These are phyloP conservation scores for Keiferia lycopersicella DNA, from an alignment of 2,888 invertebrate species.

Conservation along the genomic window DNA sequence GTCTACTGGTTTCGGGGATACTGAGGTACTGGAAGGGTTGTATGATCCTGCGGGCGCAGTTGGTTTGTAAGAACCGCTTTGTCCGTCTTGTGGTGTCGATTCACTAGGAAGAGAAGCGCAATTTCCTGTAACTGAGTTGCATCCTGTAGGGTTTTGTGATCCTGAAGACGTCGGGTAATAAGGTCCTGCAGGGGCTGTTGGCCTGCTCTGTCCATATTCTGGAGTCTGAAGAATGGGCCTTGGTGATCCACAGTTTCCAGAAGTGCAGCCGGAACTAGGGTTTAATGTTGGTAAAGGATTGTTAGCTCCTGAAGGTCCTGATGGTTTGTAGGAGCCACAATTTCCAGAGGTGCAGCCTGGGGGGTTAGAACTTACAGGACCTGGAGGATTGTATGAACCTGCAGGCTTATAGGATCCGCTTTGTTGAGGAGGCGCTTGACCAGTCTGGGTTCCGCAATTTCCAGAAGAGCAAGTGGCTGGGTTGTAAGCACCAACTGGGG, in stretches of 20 bases:
- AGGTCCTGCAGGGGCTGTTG: not conserved
- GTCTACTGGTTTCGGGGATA: not conserved
- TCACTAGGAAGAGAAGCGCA: slow-evolving; percentile 33
- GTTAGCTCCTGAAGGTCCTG: not conserved
- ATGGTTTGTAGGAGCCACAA: slow-evolving; percentile 26
- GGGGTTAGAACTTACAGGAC: not conserved
- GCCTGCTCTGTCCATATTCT: not conserved
- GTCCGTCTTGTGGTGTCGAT: slow-evolving; percentile 14
- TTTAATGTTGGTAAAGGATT: slow-evolving; percentile 7
- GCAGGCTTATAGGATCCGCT: slow-evolving; percentile 18
- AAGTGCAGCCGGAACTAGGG: not conserved
- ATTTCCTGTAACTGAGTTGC: slow-evolving; percentile 21
- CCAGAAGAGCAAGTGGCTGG: slow-evolving; percentile 15
- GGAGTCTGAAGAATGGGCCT: not conserved
- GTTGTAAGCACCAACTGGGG: slow-evolving; percentile 6
- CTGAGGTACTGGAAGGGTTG: not conserved
- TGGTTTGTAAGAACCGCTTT: slow-evolving; percentile 17
- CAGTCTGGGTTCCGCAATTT: slow-evolving; percentile 12
- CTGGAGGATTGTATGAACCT: slow-evolving; percentile 15
- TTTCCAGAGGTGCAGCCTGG: slow-evolving; percentile 30
- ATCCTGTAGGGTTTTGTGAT: slow-evolving; percentile 15
- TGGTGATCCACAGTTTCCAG: slow-evolving; percentile 11
- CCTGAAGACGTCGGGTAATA: slow-evolving; percentile 23
- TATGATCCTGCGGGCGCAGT: slow-evolving; percentile 4
- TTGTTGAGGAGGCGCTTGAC: not conserved